Base-by-base conservation (phyloP, 2,888 invertebrate species). In the Leucoma salicis region DNA sequence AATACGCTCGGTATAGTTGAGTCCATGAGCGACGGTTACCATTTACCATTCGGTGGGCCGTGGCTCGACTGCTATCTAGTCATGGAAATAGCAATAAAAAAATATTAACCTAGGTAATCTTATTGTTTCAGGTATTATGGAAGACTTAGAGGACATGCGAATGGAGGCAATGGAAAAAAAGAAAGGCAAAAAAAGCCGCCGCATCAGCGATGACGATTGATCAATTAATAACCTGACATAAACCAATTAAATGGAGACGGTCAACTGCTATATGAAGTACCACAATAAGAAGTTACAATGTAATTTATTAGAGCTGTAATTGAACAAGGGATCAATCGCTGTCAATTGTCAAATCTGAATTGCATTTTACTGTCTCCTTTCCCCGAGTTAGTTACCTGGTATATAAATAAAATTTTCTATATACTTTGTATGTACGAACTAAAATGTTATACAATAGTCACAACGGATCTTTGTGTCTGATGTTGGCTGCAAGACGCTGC, bases 121-220 rank as follows among this genome's bases (percentile, higher is more conserved):
- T 13, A 15, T 40, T 34, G 35, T 51, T 60, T 18, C 57, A 95
- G 97, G 97, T 52, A 92, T 95, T 49, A 92, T 95, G 93, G 98
- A 98, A 89, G 98, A 98, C 86, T 88, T 97, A 54, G 97, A 97
- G 82, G 98, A 98, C 62, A 97, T 97, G 90, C 91, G 93, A 52
- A 87, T 92, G 82, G 97, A 97, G 77, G 95, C 96, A 31, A 92
- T 94, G 77, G 94, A 96, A 65, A 95, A 95, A 70, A 93, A 93
- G 66, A 92, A 93, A 71, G 78, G 91, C 57, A 93, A 92, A 67
- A 93, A 92, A 50, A 85, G 83, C 53, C 77, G 86, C 5, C 68
- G 78, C 5, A 73, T 86, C 27, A 86, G 83, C 51, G 88, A 84
- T 51, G 85, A 58, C 14, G 42, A 45, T 38, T 58, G 47, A 58